Evolutionary conservation across 2,797 vertebrate species (phyloP), one percentile per base, ranked within the genome.

Genomic region (Poecilia velifera): DNA sequence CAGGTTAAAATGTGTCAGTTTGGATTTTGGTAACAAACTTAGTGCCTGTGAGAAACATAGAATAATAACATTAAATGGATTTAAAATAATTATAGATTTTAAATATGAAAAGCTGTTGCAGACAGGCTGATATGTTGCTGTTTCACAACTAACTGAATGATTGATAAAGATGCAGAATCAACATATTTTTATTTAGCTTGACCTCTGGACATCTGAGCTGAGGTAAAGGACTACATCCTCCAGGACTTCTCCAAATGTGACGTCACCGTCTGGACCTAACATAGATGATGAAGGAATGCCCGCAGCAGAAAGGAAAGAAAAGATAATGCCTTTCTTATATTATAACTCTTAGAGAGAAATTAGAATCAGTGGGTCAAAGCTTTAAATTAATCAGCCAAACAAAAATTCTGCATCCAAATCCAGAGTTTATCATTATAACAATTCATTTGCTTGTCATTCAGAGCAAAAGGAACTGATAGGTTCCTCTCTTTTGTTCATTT

Each of bases 391-490:
- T 90, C 83, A 91, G 84, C 79, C 76, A 74, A 83, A 84, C 83
- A 85, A 82, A 91, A 91, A 91, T 90, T 90, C 87, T 83, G 84
- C 84, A 90, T 83, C 87, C 85, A 87, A 92, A 89, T 78, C 83
- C 91, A 80, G 73, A 90, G 86, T 89, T 87, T 75, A 66, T 78
- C 9, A 73, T 36, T 20, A 39, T 16, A 66, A 22, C 8, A 36
- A 22, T 36, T 66, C 1, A 66, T 68, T 25, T 25, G 9, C 39
- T 12, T 25, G 20, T 43, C 7, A 39, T 66, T 66, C 64, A 43
- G 39, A 41, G 36, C 8, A 25, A 66, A 66, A 66, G 64, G 8
- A 39, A 39, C 36, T 20, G 62, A 36, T 62, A 14, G 10, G 4
- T 57, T 57, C 3, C n/a, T 28, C 6, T 7, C 28, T 1, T 36